These are phyloP conservation scores for Homarus americanus DNA, from an alignment of 1,140 invertebrate genomes.

Conservation along the genomic window DNA sequence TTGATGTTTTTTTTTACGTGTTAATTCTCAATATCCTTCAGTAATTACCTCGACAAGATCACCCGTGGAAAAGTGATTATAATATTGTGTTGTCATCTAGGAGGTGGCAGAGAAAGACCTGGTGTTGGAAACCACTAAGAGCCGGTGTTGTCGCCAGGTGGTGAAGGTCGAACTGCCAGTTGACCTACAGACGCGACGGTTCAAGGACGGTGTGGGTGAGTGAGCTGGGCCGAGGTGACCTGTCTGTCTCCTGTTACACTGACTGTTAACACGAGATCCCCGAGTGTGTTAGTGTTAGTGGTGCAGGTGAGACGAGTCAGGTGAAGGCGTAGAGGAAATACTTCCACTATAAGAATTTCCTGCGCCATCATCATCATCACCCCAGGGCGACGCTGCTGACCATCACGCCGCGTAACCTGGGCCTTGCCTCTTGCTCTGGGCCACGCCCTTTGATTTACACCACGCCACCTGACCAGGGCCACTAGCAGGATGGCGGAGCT, in stretches of 20 bases:
- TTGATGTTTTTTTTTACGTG: background rate
- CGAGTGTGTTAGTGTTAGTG: no score
- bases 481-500: slow-evolving; percentile 38
- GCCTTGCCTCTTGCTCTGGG: background rate
- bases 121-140: no score
- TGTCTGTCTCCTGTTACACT: no score
- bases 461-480: background rate
- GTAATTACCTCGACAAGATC: no score
- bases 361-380: background rate
- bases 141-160: no score
- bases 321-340: background rate
- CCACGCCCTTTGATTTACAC: background rate
- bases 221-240: no score
- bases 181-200: no score
- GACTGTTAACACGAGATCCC: no score
- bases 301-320: background rate
- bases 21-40: no score
- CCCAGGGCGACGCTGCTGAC: background rate
- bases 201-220: no score
- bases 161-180: no score
- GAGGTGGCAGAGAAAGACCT: background rate
- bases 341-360: background rate
- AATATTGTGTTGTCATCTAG: background rate
- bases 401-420: background rate
- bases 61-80: background rate